Evolutionary conservation across 23 tunicate genomes (phyloP).

Genomic region (Ciona savignyi): DNA sequence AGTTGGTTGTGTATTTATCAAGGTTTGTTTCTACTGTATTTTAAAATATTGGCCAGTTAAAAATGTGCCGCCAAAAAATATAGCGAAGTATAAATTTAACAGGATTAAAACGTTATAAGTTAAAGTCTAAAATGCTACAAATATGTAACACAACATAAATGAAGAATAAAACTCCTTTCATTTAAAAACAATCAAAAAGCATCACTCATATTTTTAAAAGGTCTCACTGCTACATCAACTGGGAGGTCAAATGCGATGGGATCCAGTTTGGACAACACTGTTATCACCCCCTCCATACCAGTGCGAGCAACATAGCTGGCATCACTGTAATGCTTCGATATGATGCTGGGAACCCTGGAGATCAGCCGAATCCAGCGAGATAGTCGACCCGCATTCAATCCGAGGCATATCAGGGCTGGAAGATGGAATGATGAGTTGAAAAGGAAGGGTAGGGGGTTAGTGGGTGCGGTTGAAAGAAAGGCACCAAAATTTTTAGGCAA

Average conservation of each 20-base stretch:
- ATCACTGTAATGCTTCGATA: constrained; percentile 72
- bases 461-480: no score
- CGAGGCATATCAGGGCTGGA: constrained; percentile 71
- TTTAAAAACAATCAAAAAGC: constrained; percentile 53
- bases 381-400: constrained; percentile 75
- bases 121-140: no score
- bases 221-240: constrained; percentile 88
- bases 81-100: no score
- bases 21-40: no score
- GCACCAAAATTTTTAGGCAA: no score
- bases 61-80: no score
- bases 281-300: constrained; percentile 83
- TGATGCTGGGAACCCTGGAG: constrained; percentile 41
- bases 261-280: constrained; percentile 54
- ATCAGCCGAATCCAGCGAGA: constrained; percentile 74
- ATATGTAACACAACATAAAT: no score
- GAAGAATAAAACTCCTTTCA: not conserved
- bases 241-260: constrained; percentile 52
- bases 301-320: constrained; percentile 79
- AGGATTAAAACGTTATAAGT: no score
- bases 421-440: no score
- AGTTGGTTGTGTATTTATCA: no score
- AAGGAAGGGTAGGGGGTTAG: no score
- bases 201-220: constrained; percentile 88
- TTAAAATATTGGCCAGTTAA: no score